A percentile compares a stretch with the other conserved stretches of the same genome.
Evolutionary conservation across 2,113 vertebrate species (phyloP).

Genomic region (Sorex araneus): DNA sequence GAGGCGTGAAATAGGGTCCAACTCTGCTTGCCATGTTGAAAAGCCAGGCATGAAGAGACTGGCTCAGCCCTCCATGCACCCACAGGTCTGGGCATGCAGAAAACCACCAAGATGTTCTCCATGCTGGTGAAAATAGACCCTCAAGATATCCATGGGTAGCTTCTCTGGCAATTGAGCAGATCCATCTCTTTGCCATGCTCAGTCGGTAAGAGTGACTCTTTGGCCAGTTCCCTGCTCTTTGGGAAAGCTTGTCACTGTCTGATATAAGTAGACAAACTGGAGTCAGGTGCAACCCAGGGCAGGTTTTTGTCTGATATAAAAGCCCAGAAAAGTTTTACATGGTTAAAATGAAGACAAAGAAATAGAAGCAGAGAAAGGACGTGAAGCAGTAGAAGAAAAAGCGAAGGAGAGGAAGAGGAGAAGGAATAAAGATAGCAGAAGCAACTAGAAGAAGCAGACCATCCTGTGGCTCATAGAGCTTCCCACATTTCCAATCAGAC

Average conservation of each 20-base stretch:
- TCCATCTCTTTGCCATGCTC: neutral
- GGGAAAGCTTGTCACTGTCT: neutral
- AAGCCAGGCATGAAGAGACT: neutral
- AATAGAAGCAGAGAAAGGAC: neutral
- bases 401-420: neutral
- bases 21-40: neutral
- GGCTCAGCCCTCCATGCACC: too few relatives aligned
- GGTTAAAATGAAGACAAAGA: neutral
- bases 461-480: neutral
- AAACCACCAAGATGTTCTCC: too few relatives aligned
- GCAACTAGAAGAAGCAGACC: neutral
- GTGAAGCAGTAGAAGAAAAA: too few relatives aligned
- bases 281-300: too few relatives aligned
- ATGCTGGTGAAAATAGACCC: neutral
- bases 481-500: neutral
- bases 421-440: neutral
- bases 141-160: neutral
- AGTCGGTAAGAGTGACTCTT: neutral
- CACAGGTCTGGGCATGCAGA: too few relatives aligned
- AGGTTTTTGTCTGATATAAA: neutral
- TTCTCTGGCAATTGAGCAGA: neutral
- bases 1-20: neutral
- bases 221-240: neutral
- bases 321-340: neutral
- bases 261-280: neutral